Base-by-base conservation (phyloP, 2,797 vertebrate species). In the Rhinogobio ventralis region DNA sequence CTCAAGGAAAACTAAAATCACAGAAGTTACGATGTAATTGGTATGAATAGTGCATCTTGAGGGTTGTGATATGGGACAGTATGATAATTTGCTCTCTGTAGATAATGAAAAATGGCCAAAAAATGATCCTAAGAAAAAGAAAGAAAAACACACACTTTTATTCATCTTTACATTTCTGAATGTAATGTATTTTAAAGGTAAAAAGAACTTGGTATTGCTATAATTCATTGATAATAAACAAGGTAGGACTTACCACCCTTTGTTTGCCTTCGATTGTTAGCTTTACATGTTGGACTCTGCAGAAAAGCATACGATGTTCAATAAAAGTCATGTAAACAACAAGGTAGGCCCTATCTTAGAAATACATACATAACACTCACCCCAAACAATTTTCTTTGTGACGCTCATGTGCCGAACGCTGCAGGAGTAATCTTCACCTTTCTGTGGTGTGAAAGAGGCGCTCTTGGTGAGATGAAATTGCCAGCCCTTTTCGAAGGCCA, bases 401-500 rank as follows among this genome's bases (percentile, higher is more conserved):
- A 0, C 0, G 0, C 0, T 0, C 5, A 82, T 42, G 20, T 98
- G 97, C 0, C 0, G 49, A 85, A 99, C 96, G 0, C 0, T 82
- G 90, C 97, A 99, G 13, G 0, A 0, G 49, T 88, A 97, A 0
- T 0, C 0, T 0, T 93, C 86, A 0, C 0, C 80, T 0, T 0
- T 6, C 0, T 0, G 0, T 0, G 96, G 96, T 0, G 0, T 89
- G 89, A 98, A 95, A 0, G 1, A 0, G 0, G 1, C 89, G 0
- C 88, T 84, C 39, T 85, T 93, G 88, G 96, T 96, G 68, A 96
- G 94, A 66, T 97, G 91, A 90, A 97, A 99, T 39, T 91, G 90
- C 97, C 97, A 98, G 81, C 94, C 86, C 0, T 92, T 51, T 1
- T 91, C 89, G 90, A 98, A 99, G 85, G 96, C 91, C 91, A 98